Percentiles rank a stretch among this genome's conserved stretches.
phyloP scores from a whole-genome alignment of 2,113 vertebrate genomes.

The Pterocles burchelli region DNA sequence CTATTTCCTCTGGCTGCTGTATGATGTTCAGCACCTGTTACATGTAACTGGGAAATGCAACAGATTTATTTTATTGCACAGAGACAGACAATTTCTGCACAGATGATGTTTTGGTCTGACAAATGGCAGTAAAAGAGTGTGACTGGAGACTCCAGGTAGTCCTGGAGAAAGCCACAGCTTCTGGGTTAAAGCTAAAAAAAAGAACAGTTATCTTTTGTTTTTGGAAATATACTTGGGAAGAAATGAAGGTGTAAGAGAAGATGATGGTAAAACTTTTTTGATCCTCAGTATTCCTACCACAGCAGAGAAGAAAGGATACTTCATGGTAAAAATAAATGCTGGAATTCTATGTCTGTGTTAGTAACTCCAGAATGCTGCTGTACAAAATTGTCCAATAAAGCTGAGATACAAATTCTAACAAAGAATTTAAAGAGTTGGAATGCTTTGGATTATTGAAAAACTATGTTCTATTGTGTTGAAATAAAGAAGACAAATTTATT shows the following conservation, averaged over 20 bases:
- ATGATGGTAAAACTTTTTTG: neutral
- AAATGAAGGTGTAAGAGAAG: neutral
- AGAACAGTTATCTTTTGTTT: neutral
- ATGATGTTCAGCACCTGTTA: neutral
- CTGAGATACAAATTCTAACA: neutral
- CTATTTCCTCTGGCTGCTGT: neutral
- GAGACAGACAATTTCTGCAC: neutral
- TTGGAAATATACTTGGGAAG: neutral
- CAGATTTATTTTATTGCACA: neutral
- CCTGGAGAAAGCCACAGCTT: neutral
- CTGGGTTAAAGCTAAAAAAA: neutral
- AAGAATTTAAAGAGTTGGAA: neutral
- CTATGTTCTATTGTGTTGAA: neutral
- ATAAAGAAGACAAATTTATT: neutral
- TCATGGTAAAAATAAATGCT: neutral
- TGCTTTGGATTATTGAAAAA: neutral
- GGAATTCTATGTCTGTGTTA: neutral
- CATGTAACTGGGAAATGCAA: neutral
- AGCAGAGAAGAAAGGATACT: neutral
- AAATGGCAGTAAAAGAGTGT: neutral
- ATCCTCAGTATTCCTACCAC: fast-evolving
- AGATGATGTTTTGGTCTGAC: neutral
- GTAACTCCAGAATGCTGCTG: neutral
- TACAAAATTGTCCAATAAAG: neutral
- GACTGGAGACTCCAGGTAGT: neutral